A percentile compares a stretch with the other conserved stretches of the same genome.
Evolutionary conservation across 2,113 vertebrate genomes (phyloP).

Genomic region (Grantiella picta): DNA sequence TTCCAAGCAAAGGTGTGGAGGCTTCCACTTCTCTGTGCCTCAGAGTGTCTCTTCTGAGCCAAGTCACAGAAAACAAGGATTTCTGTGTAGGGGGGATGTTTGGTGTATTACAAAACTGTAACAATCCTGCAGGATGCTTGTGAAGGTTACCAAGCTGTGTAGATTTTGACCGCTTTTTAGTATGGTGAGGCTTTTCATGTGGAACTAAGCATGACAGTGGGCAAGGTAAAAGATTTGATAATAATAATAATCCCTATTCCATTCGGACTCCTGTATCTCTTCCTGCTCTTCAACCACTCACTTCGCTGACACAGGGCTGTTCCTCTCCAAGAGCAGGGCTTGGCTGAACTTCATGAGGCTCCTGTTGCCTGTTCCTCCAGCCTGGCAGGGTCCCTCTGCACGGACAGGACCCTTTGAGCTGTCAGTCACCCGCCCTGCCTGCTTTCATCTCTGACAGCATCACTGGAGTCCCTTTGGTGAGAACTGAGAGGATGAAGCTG

Average conservation of each 20-base stretch:
- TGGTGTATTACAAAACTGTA: not conserved
- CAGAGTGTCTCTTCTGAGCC: not conserved
- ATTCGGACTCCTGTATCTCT: not conserved
- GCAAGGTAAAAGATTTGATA: not conserved
- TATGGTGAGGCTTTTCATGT: not conserved
- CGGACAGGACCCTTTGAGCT: not conserved
- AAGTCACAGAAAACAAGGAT: not conserved
- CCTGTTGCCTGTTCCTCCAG: not conserved
- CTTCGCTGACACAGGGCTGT: not conserved
- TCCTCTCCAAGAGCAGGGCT: not conserved
- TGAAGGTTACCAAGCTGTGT: not conserved
- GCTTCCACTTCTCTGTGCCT: not conserved
- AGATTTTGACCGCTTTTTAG: not conserved
- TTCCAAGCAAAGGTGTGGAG: not conserved
- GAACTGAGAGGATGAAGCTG: not conserved
- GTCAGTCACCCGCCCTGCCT: not conserved
- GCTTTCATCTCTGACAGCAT: not conserved
- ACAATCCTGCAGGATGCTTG: not conserved
- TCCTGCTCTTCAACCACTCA: not conserved
- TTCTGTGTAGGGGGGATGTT: not conserved
- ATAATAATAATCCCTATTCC: not conserved
- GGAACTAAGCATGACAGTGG: not conserved
- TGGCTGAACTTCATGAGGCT: accelerated
- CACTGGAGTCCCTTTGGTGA: not conserved
- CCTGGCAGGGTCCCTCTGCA: not conserved